Evolutionary conservation across 2,888 invertebrate species (phyloP).

Genomic region (Drosophila helvetica): DNA sequence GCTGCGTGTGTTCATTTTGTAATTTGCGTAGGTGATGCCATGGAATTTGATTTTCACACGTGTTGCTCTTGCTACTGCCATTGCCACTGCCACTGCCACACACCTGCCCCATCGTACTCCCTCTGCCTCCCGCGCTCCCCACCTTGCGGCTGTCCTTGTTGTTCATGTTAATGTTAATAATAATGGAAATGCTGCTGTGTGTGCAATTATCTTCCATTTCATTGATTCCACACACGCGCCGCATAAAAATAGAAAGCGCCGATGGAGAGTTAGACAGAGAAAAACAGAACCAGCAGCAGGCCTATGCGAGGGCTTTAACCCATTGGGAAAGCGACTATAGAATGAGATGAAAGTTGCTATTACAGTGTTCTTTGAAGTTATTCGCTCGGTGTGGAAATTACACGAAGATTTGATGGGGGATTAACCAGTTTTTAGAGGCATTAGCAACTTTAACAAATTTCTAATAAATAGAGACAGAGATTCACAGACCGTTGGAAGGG

Average conservation of each 20-base stretch:
- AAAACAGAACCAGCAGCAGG: constrained; percentile 31
- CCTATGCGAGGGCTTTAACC: constrained; percentile 36
- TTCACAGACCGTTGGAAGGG: not conserved
- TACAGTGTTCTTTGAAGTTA: constrained; percentile 1
- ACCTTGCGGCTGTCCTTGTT: constrained; percentile 55
- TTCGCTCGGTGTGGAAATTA: not conserved
- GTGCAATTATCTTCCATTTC: constrained; percentile 74
- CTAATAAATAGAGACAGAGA: too few species aligned
- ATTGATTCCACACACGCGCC: constrained; percentile 69
- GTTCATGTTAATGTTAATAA: constrained; percentile 73
- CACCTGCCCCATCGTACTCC: constrained; percentile 13
- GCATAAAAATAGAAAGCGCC: constrained; percentile 61
- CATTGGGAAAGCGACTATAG: constrained; percentile 28
- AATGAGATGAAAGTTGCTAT: constrained; percentile 19
- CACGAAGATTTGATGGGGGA: not conserved
- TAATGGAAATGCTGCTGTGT: constrained; percentile 69
- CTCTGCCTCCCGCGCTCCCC: not conserved
- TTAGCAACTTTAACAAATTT: not conserved
- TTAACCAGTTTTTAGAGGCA: not conserved
- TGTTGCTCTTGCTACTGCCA: constrained; percentile 51
- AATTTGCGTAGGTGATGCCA: constrained; percentile 79
- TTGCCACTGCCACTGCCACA: constrained; percentile 28
- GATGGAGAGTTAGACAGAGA: constrained; percentile 5
- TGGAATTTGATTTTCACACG: constrained; percentile 83
- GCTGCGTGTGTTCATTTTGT: constrained; percentile 76